Base-by-base conservation (phyloP, 1,140 invertebrate genomes). In the Halyomorpha halys region DNA sequence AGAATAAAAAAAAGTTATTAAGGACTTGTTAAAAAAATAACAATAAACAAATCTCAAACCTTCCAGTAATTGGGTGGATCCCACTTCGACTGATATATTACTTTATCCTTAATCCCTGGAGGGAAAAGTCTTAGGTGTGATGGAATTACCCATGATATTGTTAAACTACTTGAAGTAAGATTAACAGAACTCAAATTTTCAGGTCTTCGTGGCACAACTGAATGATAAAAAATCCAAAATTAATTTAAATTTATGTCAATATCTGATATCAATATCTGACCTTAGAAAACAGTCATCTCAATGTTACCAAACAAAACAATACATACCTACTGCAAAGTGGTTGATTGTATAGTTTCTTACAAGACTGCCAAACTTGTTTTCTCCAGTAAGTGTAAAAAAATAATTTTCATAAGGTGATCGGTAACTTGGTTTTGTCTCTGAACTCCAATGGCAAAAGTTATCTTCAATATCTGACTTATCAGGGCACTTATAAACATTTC, bases 71-170 rank as follows among this genome's bases (percentile, higher is more conserved):
- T n/a, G n/a, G n/a, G n/a, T n/a, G n/a, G n/a, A n/a, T n/a, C 72
- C 74, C 80, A 82, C 67, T 81, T 76, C 65, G 80, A 81, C 67
- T 82, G 81, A 74, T 85, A 86, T 61, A 80, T 76, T 45, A 87
- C 77, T 72, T 77, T 78, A 68, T 83, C 79, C 62, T 78, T 73
- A 6, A 87, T 69, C 21, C 81, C 82, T 64, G 72, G 72, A 19
- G 82, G 77, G 68, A 86, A 83, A 65, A 75, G 77, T 51, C 76
- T 69, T 73, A 87, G 77, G 25, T 78, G 77, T 67, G 76, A 77
- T 27, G 80, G 77, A 8, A 85, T 72, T 16, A 64, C 71, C 85
- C 86, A 88, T 23, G 72, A 68, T n/a, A 87, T 71, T 44, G 74
- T 66, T 30, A 80, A 79, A 69, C 80, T 82, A 56, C 82, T 77